phyloP scores from a whole-genome alignment of 1,140 invertebrate genomes.

The Zophobas morio region DNA sequence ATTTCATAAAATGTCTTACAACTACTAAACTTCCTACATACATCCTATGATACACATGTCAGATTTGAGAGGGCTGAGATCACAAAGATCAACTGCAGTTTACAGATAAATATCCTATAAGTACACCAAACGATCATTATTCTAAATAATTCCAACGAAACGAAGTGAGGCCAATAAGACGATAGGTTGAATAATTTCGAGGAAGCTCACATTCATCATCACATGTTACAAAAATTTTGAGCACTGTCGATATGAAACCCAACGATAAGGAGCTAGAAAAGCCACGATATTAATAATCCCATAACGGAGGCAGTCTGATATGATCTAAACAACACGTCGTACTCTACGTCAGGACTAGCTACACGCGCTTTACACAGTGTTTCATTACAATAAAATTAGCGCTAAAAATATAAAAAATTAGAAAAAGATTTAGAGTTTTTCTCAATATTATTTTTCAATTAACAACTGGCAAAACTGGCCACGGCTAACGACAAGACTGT shows the following conservation, averaged over 20 bases:
- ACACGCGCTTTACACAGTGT: slow-evolving; percentile 46
- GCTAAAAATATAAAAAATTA: slow-evolving; percentile 54
- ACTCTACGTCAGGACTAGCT: slow-evolving; percentile 48
- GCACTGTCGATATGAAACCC: slow-evolving; percentile 47
- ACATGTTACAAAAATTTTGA: slow-evolving; percentile 51
- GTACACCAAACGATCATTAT: slow-evolving; percentile 51
- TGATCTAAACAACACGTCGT: slow-evolving; percentile 48
- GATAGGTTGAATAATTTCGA: slow-evolving; percentile 39
- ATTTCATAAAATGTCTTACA: slow-evolving; percentile 51
- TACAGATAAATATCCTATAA: slow-evolving; percentile 49
- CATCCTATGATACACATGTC: slow-evolving; percentile 58
- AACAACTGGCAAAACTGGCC: slow-evolving; percentile 50
- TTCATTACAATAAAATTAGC: slow-evolving; percentile 43
- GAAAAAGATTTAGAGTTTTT: slow-evolving; percentile 47
- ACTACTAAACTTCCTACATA: slow-evolving; percentile 50
- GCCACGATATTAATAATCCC: slow-evolving; percentile 19
- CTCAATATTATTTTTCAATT: slow-evolving; percentile 27
- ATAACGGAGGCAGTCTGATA: slow-evolving; percentile 51
- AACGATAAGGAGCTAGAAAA: slow-evolving; percentile 38
- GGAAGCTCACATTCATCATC: slow-evolving; percentile 53
- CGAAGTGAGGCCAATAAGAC: slow-evolving; percentile 48
- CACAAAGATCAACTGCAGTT: slow-evolving; percentile 52
- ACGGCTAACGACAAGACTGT: slow-evolving; percentile 32
- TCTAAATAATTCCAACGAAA: slow-evolving; percentile 43
- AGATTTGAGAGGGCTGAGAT: slow-evolving; percentile 60